Base-by-base conservation (phyloP, 1,140 invertebrate genomes). In the Plectus sambesii region DNA sequence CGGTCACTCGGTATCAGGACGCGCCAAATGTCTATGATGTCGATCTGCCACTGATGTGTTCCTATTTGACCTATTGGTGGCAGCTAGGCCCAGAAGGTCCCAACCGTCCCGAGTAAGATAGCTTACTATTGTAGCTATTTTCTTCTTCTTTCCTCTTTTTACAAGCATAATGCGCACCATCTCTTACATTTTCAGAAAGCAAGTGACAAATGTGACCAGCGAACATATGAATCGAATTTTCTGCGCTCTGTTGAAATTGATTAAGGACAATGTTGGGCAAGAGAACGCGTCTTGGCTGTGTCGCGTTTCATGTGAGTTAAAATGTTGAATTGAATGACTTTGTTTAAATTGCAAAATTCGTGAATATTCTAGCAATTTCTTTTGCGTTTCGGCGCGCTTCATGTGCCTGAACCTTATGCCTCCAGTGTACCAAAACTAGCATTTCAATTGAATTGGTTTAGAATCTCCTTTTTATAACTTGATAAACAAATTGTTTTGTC, bases 271-370 rank as follows among this genome's bases (percentile, higher is more conserved):
- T 67, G 87, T 97, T 24, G 92, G 92, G 26, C 58, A 68, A 25
- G 86, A 94, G 66, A 83, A 80, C 62, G 85, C 92, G 0, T 85
- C 87, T 0, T 99, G 94, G 94, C 94, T 99, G 88, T 96, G 89
- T 1, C 77, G 90, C 42, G 96, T 98, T 62, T 92, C 92, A 1
- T 78, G 78, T 78, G 67, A 67, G 66, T 68, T 3, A 41, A 41
- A n/a, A 6, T 40, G 5, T 23, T 5, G 25, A 40, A 40, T 40
- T 6, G 8, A 8, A 40, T 23, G 17, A 40, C 12, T 40, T n/a
- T n/a, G n/a, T n/a, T 40, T 45, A 41, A 4, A n/a, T 37, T 36
- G 5, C 22, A 35, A 49, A 47, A 49, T 49, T n/a, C 8, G 27
- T 56, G 20, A 55, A 5, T 19, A 6, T 48, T 30, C 8, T 30